Evolutionary conservation across 2,113 vertebrate genomes (phyloP), one percentile per base, ranked within the genome.

Genomic region (Oreochromis niloticus): DNA sequence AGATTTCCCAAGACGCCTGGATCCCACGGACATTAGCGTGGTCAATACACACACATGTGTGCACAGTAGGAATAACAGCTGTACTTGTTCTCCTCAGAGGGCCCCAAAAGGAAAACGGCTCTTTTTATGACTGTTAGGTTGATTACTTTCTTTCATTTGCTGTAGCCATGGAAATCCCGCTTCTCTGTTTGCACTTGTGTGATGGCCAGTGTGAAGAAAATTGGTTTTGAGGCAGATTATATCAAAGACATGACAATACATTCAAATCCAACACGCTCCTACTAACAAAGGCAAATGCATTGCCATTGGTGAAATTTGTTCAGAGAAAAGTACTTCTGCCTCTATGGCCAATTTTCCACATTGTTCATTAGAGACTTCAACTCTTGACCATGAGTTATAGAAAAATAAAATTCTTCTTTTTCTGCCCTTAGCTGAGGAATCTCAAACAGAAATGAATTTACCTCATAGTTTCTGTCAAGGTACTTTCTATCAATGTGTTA

Each of bases 131-230:
- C 82, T 84, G 93, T 92, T 91, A 91, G 87, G 81, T 87, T 88
- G 89, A 95, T 95, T 95, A 87, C 92, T 89, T 93, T 91, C 75
- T 93, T 90, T 90, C 90, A 90, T 94, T 93, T 93, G 82, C 90
- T 39, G 86, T 59, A 41, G 79, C 82, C 83, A 78, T 79, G 68
- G 88, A 93, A 61, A 92, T 93, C 71, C 17, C 10, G 9, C 19
- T 36, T 71, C 92, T 91, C 24, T 91, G 90, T 95, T 95, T 95
- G 88, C 88, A 71, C 86, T 87, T 32, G 55, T 71, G 73, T 63
- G 89, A 91, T 88, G 88, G 85, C 66, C 61, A 36, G 78, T 75
- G 83, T 59, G 83, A 80, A 87, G 84, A 75, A 93, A 94, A 95
- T 94, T 94, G 93, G 91, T 89, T 95, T 87, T 80, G 85, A 82